Percentiles rank a stretch among this genome's conserved stretches.
These are phyloP conservation scores for Andrena bicolor DNA, from an alignment of 2,888 invertebrate genomes.

Conservation along the genomic window DNA sequence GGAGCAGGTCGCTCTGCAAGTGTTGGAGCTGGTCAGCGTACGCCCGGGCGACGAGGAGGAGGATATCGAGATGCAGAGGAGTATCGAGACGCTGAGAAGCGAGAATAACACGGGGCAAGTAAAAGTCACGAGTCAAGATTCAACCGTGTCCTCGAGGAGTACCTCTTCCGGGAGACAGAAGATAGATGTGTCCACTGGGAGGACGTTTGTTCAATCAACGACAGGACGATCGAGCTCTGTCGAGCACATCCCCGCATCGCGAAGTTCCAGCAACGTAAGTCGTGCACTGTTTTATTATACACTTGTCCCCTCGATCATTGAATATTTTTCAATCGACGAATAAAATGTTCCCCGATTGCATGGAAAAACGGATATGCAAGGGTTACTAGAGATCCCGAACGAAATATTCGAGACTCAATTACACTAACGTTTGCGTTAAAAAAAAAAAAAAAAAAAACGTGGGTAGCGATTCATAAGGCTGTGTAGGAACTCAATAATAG, in stretches of 20 bases:
- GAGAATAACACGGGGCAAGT: slow-evolving; percentile 28
- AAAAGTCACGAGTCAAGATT: slow-evolving; percentile 39
- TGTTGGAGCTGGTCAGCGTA: slow-evolving; percentile 51
- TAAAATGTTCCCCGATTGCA: background rate
- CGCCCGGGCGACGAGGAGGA: slow-evolving; percentile 36
- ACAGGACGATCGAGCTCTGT: slow-evolving; percentile 20
- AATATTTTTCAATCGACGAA: background rate
- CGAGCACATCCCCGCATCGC: slow-evolving; percentile 6
- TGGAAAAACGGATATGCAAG: background rate
- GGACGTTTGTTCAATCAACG: slow-evolving; percentile 53
- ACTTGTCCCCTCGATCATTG: background rate
- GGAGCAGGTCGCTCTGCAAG: slow-evolving; percentile 58
- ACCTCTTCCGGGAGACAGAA: slow-evolving; percentile 27
- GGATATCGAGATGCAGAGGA: background rate
- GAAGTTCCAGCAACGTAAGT: slow-evolving; percentile 61
- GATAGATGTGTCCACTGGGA: slow-evolving; percentile 53
- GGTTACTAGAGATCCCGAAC: background rate
- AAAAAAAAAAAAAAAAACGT: background rate
- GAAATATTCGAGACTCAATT: background rate
- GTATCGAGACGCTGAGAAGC: background rate
- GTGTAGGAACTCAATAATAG: slow-evolving; percentile 25
- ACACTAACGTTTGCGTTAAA: background rate
- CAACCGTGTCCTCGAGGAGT: slow-evolving; percentile 27
- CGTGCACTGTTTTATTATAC: background rate
- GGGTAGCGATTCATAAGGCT: background rate